Evolutionary conservation across 2,888 invertebrate genomes (phyloP), one percentile per base, ranked within the genome.

Genomic region (Electrophaes corylata): DNA sequence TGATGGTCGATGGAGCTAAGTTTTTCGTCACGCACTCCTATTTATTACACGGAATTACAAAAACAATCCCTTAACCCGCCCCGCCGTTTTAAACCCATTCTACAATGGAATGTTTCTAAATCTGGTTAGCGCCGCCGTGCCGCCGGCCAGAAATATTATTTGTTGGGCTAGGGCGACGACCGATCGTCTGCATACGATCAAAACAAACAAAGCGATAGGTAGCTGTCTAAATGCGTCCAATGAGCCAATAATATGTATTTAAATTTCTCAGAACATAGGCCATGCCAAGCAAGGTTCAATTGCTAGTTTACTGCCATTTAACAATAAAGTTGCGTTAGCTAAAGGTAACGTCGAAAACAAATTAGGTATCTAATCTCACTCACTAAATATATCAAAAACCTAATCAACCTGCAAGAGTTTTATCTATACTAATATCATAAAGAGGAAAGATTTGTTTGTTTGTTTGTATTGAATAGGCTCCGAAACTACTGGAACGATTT

Each of bases 1-100:
- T 82, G 79, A 79, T 84, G 83, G 84, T 86, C 87, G 84, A 88
- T 88, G 85, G 75, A 88, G 83, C 81, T 82, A 78, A 79, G 83
- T 82, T 84, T 54, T 77, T 78, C 78, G 82, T 84, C 84, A 88
- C 84, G 85, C 84, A 86, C 81, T 84, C 73, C 79, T 79, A 84
- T 87, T 85, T 84, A 85, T 82, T 85, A 81, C 76, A 64, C 65
- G 71, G 67, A 73, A 73, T 72, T 75, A 76, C 67, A 72, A 73
- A 76, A 79, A 71, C 72, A 65, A 64, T 62, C 60, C 64, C 71
- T 67, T 68, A 71, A 16, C 51, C 58, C 57, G 57, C 58, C 64
- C 57, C 49, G 49, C 48, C 50, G 20, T 53, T 62, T 56, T 10
- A 2, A 16, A 35, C 6, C n/a, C 50, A 47, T 37, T 20, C 40